Conservation (phyloP, 2,797 vertebrate genomes). For the Leptoclinus maculatus region DNA sequence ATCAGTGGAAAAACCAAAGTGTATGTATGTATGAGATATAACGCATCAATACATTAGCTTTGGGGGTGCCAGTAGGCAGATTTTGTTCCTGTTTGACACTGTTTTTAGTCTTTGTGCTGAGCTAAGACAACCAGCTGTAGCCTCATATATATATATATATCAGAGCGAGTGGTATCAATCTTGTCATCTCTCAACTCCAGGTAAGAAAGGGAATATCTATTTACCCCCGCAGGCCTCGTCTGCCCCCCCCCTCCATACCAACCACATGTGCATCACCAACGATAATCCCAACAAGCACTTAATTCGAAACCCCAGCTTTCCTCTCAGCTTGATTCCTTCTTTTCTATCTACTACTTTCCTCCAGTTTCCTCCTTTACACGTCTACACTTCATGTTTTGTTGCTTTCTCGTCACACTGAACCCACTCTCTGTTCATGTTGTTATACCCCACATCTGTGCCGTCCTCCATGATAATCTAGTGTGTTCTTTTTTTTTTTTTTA, state of each 20-base stretch:
- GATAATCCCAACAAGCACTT: not conserved
- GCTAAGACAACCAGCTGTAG: not conserved
- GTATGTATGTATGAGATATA: not conserved
- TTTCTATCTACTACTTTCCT: not conserved
- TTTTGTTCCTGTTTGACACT: not conserved
- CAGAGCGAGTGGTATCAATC: not conserved
- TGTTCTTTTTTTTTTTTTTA: conserved; percentile 31
- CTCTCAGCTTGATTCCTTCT: conserved; percentile 12
- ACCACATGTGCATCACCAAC: not conserved
- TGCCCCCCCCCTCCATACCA: not conserved
- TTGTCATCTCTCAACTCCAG: not conserved
- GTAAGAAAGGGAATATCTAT: not conserved
- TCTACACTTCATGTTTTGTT: conserved; percentile 40
- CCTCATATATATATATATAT: not conserved
- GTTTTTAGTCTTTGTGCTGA: conserved; percentile 6
- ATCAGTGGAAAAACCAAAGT: not conserved
- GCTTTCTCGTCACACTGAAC: conserved; percentile 23
- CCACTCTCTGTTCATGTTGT: conserved; percentile 25
- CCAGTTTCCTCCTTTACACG: conserved; percentile 10
- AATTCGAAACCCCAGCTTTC: not conserved
- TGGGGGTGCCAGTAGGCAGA: not conserved
- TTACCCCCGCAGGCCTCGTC: not conserved
- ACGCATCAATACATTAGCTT: not conserved
- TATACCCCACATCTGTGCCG: conserved; percentile 20
- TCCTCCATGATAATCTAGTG: conserved; percentile 33